Base-by-base conservation (phyloP, 2,797 vertebrate species). In the Semaprochilodus insignis region DNA sequence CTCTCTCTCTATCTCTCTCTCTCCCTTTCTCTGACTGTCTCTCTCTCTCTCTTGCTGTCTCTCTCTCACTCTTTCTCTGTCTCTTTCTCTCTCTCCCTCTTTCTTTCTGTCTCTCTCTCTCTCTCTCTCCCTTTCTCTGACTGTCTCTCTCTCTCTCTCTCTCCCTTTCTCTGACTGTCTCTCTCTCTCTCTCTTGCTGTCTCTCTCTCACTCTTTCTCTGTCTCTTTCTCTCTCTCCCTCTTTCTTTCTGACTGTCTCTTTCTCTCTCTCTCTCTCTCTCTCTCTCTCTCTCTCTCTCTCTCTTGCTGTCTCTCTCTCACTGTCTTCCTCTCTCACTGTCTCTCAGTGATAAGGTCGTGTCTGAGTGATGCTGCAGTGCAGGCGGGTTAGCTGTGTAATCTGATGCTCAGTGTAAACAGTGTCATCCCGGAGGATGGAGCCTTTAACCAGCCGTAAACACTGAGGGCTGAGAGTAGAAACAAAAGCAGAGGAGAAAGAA, bases 321-420 rank as follows among this genome's bases (percentile, higher is more conserved):
- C 19, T n/a, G 19, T n/a, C 19, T 57, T 4, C n/a, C 19, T n/a
- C 55, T 57, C 13, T 11, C 60, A 11, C 60, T 27, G 11, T 63
- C 14, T 63, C 85, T 88, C 90, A 90, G 88, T 89, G 90, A 92
- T 60, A 60, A 60, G 59, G 59, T 86, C 85, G 89, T 87, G 85
- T 87, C 91, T 62, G 65, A 90, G 85, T 89, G 90, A 90, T 92
- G 92, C 90, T 92, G 93, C 90, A 90, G 87, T 91, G 78, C 13
- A 21, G n/a, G n/a, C 59, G 11, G 59, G 59, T 63, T 59, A 27
- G 60, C 25, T 16, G 60, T 63, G 60, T 27, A 27, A 27, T 63
- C 60, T 10, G 23, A 63, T 3, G 15, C 60, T 15, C 25, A 27
- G 60, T 63, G 60, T 63, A 63, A 63, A 63, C 60, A 63, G 60